These are phyloP conservation scores for Oppia nitens DNA, from an alignment of 1,140 invertebrate genomes.

Conservation along the genomic window DNA sequence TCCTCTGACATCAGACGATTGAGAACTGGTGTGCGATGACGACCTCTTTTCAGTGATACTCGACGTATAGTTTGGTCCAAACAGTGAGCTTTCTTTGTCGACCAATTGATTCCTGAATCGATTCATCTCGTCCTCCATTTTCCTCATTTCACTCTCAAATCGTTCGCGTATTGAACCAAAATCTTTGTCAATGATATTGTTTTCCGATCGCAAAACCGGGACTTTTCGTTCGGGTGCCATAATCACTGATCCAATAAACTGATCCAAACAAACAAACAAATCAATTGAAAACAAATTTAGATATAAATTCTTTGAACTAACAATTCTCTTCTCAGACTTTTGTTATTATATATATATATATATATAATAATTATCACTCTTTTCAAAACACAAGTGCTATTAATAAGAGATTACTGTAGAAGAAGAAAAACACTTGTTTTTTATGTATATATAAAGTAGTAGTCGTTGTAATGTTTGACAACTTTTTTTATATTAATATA, in stretches of 20 bases:
- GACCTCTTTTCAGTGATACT: slow-evolving; percentile 7
- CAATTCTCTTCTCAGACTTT: neutral
- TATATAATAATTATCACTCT: neutral
- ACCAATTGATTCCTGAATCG: slow-evolving; percentile 80
- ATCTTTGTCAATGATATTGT: slow-evolving; percentile 87
- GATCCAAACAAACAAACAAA: neutral
- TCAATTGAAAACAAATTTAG: neutral
- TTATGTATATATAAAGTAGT: neutral
- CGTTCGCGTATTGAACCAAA: slow-evolving; percentile 86
- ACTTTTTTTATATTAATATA: neutral
- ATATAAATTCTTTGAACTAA: neutral
- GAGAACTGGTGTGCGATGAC: slow-evolving; percentile 11
- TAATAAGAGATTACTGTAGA: too few species aligned
- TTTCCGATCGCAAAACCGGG: slow-evolving; percentile 79
- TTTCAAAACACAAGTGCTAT: neutral
- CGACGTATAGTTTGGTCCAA: slow-evolving; percentile 10
- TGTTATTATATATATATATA: neutral
- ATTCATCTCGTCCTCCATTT: slow-evolving; percentile 97
- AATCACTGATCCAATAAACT: neutral
- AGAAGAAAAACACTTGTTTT: too few species aligned
- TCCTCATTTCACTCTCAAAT: slow-evolving; percentile 89
- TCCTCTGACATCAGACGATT: neutral
- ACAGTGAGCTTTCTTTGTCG: slow-evolving; percentile 51
- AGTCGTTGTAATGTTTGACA: neutral
- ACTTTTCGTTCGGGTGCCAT: slow-evolving; percentile 28